Percentiles rank a stretch among this genome's conserved stretches.
These are phyloP conservation scores for Polietes domitor DNA, from an alignment of 2,888 invertebrate genomes.

Conservation along the genomic window DNA sequence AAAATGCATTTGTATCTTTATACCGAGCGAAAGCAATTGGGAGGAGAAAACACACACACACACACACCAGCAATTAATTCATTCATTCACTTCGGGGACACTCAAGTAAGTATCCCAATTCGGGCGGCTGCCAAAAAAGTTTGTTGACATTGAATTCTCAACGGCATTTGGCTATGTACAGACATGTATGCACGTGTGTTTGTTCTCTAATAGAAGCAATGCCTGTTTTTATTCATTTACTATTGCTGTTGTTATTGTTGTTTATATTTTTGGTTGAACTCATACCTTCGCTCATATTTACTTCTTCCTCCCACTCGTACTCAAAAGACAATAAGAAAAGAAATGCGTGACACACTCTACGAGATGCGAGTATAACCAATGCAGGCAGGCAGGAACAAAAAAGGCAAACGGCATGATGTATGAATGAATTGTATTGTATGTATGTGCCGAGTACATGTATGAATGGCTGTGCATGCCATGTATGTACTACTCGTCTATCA, in stretches of 20 bases:
- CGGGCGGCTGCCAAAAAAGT: constrained; percentile 53
- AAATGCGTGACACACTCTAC: constrained; percentile 31
- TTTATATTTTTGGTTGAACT: background rate
- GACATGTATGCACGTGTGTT: background rate
- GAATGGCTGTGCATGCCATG: too few species aligned
- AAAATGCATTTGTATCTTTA: background rate
- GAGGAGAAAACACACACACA: too few species aligned
- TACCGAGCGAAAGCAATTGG: background rate
- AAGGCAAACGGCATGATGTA: background rate
- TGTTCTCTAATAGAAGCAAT: background rate
- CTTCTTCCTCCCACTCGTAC: background rate
- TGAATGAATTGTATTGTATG: constrained; percentile 19
- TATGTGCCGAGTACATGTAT: too few species aligned
- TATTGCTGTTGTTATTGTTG: background rate
- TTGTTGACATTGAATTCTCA: constrained; percentile 59
- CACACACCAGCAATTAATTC: background rate
- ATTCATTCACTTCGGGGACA: background rate
- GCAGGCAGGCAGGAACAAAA: background rate
- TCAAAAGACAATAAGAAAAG: background rate
- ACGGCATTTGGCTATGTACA: background rate
- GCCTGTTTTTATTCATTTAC: background rate
- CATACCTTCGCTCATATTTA: background rate
- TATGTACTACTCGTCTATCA: background rate
- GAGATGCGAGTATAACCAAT: background rate
- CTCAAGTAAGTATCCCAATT: background rate